These are phyloP conservation scores for Aleadryas rufinucha DNA, from an alignment of 2,113 vertebrate genomes.

Conservation along the genomic window DNA sequence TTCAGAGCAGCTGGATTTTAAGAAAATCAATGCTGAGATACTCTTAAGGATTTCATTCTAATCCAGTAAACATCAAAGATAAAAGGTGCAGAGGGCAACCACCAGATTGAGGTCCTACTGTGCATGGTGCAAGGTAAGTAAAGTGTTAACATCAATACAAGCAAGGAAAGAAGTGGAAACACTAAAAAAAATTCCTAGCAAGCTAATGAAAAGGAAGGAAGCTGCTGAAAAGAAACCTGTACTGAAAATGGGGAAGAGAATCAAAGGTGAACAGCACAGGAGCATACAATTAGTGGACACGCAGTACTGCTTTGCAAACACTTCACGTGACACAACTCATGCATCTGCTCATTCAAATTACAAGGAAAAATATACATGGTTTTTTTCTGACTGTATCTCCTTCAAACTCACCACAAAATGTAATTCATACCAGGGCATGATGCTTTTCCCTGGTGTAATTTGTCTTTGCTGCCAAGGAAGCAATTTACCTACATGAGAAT, in stretches of 20 bases:
- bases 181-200: background rate
- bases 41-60: background rate
- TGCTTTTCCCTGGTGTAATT: background rate
- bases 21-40: background rate
- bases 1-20: background rate
- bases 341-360: background rate
- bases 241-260: background rate
- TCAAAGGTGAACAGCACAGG: background rate
- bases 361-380: rapidly evolving
- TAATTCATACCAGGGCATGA: background rate
- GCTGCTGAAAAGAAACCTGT: background rate
- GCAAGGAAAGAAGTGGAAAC: background rate
- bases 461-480: background rate
- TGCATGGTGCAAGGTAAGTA: background rate
- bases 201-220: background rate
- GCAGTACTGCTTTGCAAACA: background rate
- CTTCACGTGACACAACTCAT: background rate
- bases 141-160: background rate
- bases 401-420: background rate
- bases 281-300: background rate
- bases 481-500: background rate
- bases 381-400: background rate
- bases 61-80: background rate
- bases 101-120: background rate
- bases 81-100: background rate